Percentiles rank a stretch among this genome's conserved stretches.
Conservation (phyloP, 2,888 invertebrate species). For the Myathropa florea region DNA sequence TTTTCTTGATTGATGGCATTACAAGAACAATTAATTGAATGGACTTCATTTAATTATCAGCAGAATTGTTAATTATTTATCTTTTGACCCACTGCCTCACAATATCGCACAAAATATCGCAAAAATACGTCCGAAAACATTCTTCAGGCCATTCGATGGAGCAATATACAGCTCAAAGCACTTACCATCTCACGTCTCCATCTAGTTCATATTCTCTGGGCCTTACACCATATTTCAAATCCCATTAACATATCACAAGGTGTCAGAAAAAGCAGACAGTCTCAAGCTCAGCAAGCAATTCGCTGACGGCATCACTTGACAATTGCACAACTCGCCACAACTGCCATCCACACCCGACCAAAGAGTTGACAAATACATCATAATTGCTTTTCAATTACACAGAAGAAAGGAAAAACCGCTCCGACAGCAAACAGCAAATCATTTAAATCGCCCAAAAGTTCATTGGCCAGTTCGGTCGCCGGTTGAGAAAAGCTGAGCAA, state of each 20-base stretch:
- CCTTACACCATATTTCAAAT: neutral
- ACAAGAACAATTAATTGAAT: no score
- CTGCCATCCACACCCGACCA: neutral
- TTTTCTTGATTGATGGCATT: no score
- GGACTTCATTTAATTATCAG: no score
- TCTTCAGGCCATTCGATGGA: no score
- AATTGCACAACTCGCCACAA: neutral
- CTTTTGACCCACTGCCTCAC: no score
- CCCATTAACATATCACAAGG: neutral
- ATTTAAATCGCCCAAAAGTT: conserved; percentile 36
- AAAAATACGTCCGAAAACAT: no score
- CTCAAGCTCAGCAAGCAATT: neutral
- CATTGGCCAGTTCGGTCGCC: conserved; percentile 21
- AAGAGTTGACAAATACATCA: neutral
- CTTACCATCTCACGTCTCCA: neutral
- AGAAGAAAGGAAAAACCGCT: conserved; percentile 4
- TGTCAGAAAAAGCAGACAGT: neutral
- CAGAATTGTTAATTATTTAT: no score
- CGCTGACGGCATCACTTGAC: neutral
- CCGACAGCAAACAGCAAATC: conserved; percentile 18
- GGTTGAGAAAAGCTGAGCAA: conserved; percentile 20
- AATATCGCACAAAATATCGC: no score
- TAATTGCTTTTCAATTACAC: conserved; percentile 14
- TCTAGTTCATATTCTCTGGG: neutral
- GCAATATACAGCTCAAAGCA: no score